phyloP scores from a whole-genome alignment of 2,113 vertebrate species.

The Corythaixoides concolor region DNA sequence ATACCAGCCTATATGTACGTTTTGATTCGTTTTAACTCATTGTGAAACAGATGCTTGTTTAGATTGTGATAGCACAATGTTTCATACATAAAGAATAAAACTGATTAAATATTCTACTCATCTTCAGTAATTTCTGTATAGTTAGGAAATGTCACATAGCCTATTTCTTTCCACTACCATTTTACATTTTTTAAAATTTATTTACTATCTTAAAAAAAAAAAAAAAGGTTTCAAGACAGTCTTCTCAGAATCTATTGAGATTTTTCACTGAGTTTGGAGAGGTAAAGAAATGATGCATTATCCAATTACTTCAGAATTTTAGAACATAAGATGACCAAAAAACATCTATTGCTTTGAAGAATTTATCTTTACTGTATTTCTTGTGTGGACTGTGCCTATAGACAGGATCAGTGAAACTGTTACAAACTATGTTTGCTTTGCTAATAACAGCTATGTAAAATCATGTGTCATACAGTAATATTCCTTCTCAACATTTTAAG shows the following conservation, averaged over 20 bases:
- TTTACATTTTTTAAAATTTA: background rate
- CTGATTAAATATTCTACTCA: too few species aligned
- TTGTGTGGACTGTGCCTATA: background rate
- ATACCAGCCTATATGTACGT: background rate
- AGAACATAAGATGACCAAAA: background rate
- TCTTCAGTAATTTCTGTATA: background rate
- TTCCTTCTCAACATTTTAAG: background rate
- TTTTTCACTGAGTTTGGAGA: background rate
- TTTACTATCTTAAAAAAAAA: background rate
- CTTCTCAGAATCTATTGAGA: background rate
- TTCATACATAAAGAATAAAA: background rate
- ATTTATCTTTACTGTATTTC: background rate
- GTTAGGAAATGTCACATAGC: background rate
- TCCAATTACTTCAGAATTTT: background rate
- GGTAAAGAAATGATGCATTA: background rate
- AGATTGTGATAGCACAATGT: background rate
- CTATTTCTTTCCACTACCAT: background rate
- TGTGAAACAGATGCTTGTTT: background rate
- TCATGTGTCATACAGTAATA: background rate
- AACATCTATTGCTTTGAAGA: background rate
- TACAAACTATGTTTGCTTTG: background rate
- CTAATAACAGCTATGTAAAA: background rate
- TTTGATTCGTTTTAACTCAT: background rate
- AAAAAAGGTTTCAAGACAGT: background rate
- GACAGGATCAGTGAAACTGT: background rate